These are phyloP conservation scores for Yponomeuta evonymella DNA, from an alignment of 2,888 invertebrate species.

Conservation along the genomic window DNA sequence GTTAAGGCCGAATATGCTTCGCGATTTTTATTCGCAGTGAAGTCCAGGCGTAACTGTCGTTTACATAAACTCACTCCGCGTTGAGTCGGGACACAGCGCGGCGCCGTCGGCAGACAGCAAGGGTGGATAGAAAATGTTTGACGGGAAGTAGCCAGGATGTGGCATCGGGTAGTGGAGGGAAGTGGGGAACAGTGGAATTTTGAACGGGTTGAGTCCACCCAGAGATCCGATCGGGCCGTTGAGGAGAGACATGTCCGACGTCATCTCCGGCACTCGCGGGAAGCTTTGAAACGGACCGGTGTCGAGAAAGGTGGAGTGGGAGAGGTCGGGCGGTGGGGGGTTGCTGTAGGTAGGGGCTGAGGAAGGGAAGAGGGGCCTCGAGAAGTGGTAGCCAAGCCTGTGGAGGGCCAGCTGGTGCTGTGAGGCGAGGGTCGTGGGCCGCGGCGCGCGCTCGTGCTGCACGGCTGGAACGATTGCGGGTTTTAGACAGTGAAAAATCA, in stretches of 20 bases:
- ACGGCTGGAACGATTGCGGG: constrained; percentile 79
- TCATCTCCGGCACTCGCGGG: constrained; percentile 40
- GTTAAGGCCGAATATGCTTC: too few species aligned
- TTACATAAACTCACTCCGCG: neutral
- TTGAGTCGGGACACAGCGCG: neutral
- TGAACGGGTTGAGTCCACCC: constrained; percentile 45
- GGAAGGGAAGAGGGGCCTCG: constrained; percentile 43
- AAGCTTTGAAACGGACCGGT: constrained; percentile 46
- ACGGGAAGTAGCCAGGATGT: constrained; percentile 60
- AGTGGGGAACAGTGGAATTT: constrained; percentile 55
- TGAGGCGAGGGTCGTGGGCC: constrained; percentile 54
- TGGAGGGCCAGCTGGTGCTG: constrained; percentile 65
- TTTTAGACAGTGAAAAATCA: too few species aligned
- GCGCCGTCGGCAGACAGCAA: constrained; percentile 38
- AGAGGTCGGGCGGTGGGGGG: constrained; percentile 42
- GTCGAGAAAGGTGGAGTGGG: constrained; percentile 39
- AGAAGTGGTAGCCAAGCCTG: constrained; percentile 64
- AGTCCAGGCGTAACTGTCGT: too few species aligned
- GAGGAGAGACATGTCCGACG: constrained; percentile 32
- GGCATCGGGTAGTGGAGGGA: constrained; percentile 55
- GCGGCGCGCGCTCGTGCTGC: constrained; percentile 92
- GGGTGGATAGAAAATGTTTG: constrained; percentile 61
- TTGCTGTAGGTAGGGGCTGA: constrained; percentile 44
- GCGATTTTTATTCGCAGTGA: too few species aligned
- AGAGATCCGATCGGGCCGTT: neutral